Evolutionary conservation across 2,888 invertebrate species (phyloP).

Genomic region (Sphecodes monilicornis): DNA sequence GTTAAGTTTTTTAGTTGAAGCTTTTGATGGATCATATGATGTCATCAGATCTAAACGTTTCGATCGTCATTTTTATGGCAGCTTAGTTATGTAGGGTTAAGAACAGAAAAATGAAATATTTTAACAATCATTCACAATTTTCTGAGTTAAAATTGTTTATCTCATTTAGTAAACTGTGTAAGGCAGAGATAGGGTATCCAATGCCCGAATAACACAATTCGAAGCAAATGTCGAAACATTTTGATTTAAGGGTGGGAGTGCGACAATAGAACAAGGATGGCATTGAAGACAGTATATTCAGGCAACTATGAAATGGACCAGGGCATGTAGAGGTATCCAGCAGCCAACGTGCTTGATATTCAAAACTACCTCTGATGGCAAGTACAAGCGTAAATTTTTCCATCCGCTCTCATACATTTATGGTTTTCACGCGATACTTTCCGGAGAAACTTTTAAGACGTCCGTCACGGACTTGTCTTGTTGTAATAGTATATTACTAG

Average conservation of each 20-base stretch:
- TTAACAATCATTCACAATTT: too few relatives aligned
- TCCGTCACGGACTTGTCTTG: not conserved
- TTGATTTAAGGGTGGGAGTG: conserved; percentile 66
- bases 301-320: conserved; percentile 23
- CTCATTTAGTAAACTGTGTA: too few relatives aligned
- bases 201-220: too few relatives aligned
- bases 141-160: too few relatives aligned
- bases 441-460: not conserved
- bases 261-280: conserved; percentile 5
- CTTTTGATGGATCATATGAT: too few relatives aligned
- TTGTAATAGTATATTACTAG: not conserved
- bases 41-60: too few relatives aligned
- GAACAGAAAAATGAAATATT: too few relatives aligned
- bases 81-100: too few relatives aligned
- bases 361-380: conserved; percentile 60
- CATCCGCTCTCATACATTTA: conserved; percentile 51
- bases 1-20: too few relatives aligned
- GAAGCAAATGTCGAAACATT: conserved; percentile 62
- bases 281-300: conserved; percentile 37
- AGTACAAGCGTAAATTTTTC: conserved; percentile 70
- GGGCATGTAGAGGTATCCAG: conserved; percentile 53
- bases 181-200: too few relatives aligned
- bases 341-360: conserved; percentile 64
- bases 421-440: conserved; percentile 15
- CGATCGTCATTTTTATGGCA: too few relatives aligned